Evolutionary conservation across 2,888 invertebrate genomes (phyloP).

Genomic region (Macrophya alboannulata): DNA sequence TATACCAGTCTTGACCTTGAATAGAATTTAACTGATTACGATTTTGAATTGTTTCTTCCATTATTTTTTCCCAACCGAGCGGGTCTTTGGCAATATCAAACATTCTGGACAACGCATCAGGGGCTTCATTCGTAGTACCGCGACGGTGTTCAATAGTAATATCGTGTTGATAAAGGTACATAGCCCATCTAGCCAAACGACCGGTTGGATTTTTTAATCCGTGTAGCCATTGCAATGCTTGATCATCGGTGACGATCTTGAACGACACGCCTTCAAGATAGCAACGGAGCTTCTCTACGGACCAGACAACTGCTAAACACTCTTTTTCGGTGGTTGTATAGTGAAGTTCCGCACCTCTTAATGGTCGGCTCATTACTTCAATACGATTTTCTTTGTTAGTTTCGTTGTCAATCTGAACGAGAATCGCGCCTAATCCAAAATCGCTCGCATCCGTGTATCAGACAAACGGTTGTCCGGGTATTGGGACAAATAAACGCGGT

Average conservation of each 20-base stretch:
- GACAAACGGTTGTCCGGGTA: constrained; percentile 57
- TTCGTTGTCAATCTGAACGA: constrained; percentile 58
- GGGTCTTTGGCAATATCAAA: constrained; percentile 56
- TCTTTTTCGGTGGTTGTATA: constrained; percentile 53
- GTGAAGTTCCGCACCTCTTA: constrained; percentile 59
- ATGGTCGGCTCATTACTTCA: constrained; percentile 58
- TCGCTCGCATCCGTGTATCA: constrained; percentile 61
- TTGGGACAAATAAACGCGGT: constrained; percentile 55
- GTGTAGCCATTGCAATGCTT: constrained; percentile 57
- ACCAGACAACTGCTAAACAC: constrained; percentile 57
- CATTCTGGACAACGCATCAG: constrained; percentile 59
- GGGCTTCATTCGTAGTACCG: constrained; percentile 60
- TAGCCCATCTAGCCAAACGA: constrained; percentile 61
- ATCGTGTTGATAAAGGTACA: constrained; percentile 57
- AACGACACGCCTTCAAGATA: constrained; percentile 58
- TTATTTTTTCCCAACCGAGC: constrained; percentile 46
- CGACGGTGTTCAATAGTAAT: constrained; percentile 58
- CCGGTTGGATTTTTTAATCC: constrained; percentile 49
- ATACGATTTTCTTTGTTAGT: constrained; percentile 50
- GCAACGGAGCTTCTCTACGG: constrained; percentile 58
- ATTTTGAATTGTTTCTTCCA: constrained; percentile 53
- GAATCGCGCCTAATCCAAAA: constrained; percentile 60
- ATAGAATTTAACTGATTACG: constrained; percentile 39
- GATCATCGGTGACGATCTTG: constrained; percentile 59
- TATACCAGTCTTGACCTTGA: constrained; percentile 55